These are phyloP conservation scores for Tuberolachnus salignus DNA, from an alignment of 2,888 invertebrate species.

Conservation along the genomic window DNA sequence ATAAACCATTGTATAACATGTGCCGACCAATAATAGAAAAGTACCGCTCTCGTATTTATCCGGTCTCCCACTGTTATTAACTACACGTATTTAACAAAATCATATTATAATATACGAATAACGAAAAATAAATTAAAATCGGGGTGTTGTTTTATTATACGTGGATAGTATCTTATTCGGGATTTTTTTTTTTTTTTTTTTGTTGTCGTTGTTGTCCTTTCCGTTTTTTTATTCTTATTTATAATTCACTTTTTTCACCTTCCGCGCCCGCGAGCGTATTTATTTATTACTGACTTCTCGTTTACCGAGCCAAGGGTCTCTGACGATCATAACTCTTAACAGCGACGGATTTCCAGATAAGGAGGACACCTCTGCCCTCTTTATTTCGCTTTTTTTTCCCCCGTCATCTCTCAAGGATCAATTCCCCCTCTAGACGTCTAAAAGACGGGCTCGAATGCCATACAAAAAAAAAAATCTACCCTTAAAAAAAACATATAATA, in stretches of 20 bases:
- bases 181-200: slow-evolving; percentile 16
- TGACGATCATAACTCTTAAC: slow-evolving; percentile 55
- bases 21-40: too few species aligned
- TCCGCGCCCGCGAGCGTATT: slow-evolving; percentile 17
- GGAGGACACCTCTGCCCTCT: slow-evolving; percentile 53
- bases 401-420: slow-evolving; percentile 53
- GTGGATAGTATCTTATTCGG: slow-evolving; percentile 7
- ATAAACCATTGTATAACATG: too few species aligned
- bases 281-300: slow-evolving; percentile 55
- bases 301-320: slow-evolving; percentile 46
- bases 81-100: too few species aligned
- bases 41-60: too few species aligned
- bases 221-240: slow-evolving; percentile 33
- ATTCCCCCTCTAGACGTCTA: slow-evolving; percentile 55
- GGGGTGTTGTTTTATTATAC: background rate
- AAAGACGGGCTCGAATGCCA: slow-evolving; percentile 46
- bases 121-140: too few species aligned
- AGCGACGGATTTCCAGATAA: slow-evolving; percentile 55
- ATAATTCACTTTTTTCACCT: slow-evolving; percentile 53
- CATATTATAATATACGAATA: too few species aligned
- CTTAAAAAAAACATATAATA: slow-evolving; percentile 48
- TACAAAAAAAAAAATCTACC: slow-evolving; percentile 35
- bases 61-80: too few species aligned
- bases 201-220: too few species aligned
- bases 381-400: slow-evolving; percentile 39